Percentiles rank a stretch among this genome's conserved stretches.
Conservation (phyloP, 1,140 invertebrate species). For the Formica selysi region DNA sequence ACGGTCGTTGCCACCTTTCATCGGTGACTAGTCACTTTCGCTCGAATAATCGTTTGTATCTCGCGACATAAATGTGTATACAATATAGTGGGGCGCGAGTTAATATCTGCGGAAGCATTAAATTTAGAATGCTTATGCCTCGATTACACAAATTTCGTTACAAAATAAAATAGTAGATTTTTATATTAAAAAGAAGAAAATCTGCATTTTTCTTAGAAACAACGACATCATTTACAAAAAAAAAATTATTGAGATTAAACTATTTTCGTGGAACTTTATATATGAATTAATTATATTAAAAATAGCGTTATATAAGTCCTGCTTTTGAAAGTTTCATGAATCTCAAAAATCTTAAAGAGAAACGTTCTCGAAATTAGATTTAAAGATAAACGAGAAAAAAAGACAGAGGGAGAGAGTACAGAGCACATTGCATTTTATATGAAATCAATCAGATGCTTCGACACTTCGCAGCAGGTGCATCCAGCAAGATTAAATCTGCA, state of each 20-base stretch:
- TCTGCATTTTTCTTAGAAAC: neutral
- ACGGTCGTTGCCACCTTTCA: neutral
- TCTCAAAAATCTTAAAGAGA: neutral
- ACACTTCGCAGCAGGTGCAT: neutral
- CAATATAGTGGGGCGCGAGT: neutral
- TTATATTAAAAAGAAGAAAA: neutral
- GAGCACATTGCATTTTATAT: neutral
- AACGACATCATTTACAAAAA: no score
- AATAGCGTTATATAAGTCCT: neutral
- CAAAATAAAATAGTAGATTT: neutral
- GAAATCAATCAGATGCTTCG: neutral
- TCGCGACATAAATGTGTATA: neutral
- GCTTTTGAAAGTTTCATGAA: neutral
- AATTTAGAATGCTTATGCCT: neutral
- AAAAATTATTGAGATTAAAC: neutral
- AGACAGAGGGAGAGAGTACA: no score
- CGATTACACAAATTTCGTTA: neutral
- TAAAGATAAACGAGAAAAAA: neutral
- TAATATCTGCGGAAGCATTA: neutral
- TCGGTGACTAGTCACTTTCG: neutral
- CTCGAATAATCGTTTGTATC: neutral
- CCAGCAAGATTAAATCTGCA: neutral
- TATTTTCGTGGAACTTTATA: neutral
- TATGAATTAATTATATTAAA: neutral
- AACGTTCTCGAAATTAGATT: neutral